These are phyloP conservation scores for Centruroides vittatus DNA, from an alignment of 1,140 invertebrate species.

Conservation along the genomic window DNA sequence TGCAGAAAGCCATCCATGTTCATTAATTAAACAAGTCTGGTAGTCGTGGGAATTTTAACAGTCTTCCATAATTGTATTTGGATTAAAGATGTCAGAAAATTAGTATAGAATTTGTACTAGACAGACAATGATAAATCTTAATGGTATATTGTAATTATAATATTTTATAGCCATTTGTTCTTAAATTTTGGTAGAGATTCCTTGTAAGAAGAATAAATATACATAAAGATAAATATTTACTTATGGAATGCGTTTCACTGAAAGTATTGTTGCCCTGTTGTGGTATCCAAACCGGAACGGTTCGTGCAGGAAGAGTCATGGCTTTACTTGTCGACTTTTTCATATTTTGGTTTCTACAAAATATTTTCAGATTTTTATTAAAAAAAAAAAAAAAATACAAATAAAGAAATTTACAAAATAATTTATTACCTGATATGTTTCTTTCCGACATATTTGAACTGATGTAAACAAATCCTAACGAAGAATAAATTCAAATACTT, in stretches of 20 bases:
- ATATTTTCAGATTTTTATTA: neutral
- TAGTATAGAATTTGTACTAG: too few species aligned
- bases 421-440: slow-evolving; percentile 44
- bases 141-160: too few species aligned
- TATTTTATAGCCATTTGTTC: too few species aligned
- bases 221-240: too few species aligned
- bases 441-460: slow-evolving; percentile 75
- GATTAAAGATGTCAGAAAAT: too few species aligned
- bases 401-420: neutral
- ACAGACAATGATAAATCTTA: too few species aligned
- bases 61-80: too few species aligned
- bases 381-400: neutral
- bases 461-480: slow-evolving; percentile 59
- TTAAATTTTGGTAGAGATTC: too few species aligned
- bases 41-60: too few species aligned
- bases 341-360: slow-evolving; percentile 23
- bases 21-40: too few species aligned
- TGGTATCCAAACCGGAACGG: slow-evolving; percentile 42
- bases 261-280: slow-evolving; percentile 14
- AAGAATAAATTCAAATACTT: slow-evolving; percentile 18
- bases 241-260: slow-evolving; percentile 8
- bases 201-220: too few species aligned
- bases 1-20: too few species aligned
- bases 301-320: slow-evolving; percentile 60
- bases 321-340: slow-evolving; percentile 35